A percentile compares a stretch with the other conserved stretches of the same genome.
These are phyloP conservation scores for Tachina fera DNA, from an alignment of 2,888 invertebrate species.

Conservation along the genomic window DNA sequence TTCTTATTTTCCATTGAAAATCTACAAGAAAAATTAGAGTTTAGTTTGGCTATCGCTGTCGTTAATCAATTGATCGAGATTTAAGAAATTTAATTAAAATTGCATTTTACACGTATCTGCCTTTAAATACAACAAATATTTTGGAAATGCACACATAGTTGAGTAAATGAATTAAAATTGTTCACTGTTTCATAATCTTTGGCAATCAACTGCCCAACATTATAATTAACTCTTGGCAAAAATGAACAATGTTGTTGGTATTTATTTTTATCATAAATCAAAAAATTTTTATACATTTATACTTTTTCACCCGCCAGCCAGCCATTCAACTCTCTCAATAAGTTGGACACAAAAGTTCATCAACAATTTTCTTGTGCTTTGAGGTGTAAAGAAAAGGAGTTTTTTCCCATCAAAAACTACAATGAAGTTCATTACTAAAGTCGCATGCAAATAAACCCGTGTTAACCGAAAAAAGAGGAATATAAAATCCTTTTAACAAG, in stretches of 20 bases:
- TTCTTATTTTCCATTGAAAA: not conserved
- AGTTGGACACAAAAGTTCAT: conserved; percentile 50
- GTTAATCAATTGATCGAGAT: conserved; percentile 28
- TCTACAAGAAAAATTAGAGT: not conserved
- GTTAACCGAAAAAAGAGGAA: conserved; percentile 40
- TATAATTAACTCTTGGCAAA: not conserved
- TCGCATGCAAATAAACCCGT: conserved; percentile 67
- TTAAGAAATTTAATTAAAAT: conserved; percentile 42
- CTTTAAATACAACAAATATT: no score
- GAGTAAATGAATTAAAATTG: not conserved
- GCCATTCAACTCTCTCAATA: not conserved
- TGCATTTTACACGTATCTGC: no score
- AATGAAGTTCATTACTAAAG: conserved; percentile 71
- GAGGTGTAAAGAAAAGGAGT: conserved; percentile 61
- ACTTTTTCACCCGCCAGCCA: not conserved
- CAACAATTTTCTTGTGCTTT: conserved; percentile 67
- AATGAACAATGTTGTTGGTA: conserved; percentile 8
- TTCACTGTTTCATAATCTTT: not conserved
- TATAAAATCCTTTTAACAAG: conserved; percentile 69
- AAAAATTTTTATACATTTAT: conserved; percentile 50
- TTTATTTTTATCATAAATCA: conserved; percentile 47
- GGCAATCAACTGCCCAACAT: not conserved
- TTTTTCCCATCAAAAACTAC: conserved; percentile 59
- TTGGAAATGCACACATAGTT: not conserved
- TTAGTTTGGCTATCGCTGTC: conserved; percentile 31